Conservation (phyloP, 2,797 vertebrate genomes). For the Atherinosoma microstoma region DNA sequence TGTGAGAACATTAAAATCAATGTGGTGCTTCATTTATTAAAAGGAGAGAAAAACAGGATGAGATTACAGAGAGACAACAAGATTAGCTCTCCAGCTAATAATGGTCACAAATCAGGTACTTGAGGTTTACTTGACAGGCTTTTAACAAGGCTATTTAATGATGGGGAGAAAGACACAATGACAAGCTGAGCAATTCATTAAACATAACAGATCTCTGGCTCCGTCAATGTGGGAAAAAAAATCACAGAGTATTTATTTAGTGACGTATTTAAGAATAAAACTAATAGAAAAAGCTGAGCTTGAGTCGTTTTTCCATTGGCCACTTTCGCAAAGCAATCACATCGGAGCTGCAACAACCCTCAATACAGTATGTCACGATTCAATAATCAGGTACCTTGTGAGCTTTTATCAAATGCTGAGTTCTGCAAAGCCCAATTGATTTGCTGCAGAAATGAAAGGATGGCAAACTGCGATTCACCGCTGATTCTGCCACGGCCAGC, state of each 20-base stretch:
- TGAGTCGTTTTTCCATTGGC: constrained; percentile 43
- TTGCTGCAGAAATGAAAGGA: constrained; percentile 74
- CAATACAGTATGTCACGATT: constrained; percentile 61
- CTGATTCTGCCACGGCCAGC: constrained; percentile 37
- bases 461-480: constrained; percentile 66
- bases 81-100: constrained; percentile 52
- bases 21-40: constrained; percentile 55
- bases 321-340: constrained; percentile 21
- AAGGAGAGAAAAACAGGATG: constrained; percentile 35
- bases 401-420: constrained; percentile 68
- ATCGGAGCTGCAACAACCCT: constrained; percentile 52
- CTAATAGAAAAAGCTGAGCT: constrained; percentile 33
- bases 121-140: constrained; percentile 27
- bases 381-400: constrained; percentile 71
- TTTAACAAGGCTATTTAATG: constrained; percentile 28
- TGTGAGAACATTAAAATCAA: constrained; percentile 50
- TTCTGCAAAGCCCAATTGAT: constrained; percentile 76
- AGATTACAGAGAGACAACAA: constrained; percentile 40
- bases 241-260: neutral
- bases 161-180: neutral
- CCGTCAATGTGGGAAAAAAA: too few species aligned
- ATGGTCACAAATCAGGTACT: constrained; percentile 45
- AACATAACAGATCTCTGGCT: neutral
- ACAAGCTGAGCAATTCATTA: constrained; percentile 8
- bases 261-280: constrained; percentile 28